Conservation (phyloP, 2,888 invertebrate species). For the Epistrophe eligans region DNA sequence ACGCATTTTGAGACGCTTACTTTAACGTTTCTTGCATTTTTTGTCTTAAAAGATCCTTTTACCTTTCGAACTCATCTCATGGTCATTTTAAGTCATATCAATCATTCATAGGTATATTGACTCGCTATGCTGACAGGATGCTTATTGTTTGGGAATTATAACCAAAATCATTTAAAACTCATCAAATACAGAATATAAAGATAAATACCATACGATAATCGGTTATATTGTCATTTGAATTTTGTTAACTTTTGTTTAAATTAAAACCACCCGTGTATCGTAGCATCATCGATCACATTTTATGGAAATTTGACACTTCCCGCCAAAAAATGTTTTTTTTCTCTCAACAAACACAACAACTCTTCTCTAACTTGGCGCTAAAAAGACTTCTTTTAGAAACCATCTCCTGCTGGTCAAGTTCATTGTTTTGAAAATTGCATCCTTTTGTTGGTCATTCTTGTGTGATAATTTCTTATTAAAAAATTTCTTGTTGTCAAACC, state of each 20-base stretch:
- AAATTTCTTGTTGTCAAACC: slow-evolving; percentile 50
- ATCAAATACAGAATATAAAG: slow-evolving; percentile 51
- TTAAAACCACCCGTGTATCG: background rate
- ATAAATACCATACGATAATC: slow-evolving; percentile 61
- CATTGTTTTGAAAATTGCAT: slow-evolving; percentile 67
- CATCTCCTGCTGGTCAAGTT: slow-evolving; percentile 47
- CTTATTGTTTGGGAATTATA: background rate
- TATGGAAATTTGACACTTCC: slow-evolving; percentile 41
- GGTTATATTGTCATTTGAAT: slow-evolving; percentile 69
- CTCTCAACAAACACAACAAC: background rate
- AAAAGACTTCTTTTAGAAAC: slow-evolving; percentile 22
- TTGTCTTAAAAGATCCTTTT: background rate
- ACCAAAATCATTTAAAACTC: slow-evolving; percentile 51
- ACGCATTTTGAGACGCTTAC: too few species aligned
- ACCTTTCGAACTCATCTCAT: background rate
- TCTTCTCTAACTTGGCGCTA: slow-evolving; percentile 52
- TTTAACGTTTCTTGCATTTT: too few species aligned
- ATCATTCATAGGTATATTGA: slow-evolving; percentile 11
- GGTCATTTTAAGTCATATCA: background rate
- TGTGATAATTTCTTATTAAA: slow-evolving; percentile 70
- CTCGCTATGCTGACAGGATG: slow-evolving; percentile 30
- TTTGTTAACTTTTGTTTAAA: slow-evolving; percentile 5
- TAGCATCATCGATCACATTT: slow-evolving; percentile 12
- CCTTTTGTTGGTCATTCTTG: slow-evolving; percentile 61
- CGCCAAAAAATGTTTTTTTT: slow-evolving; percentile 47